phyloP scores from a whole-genome alignment of 2,113 vertebrate genomes.

The Agapornis roseicollis region DNA sequence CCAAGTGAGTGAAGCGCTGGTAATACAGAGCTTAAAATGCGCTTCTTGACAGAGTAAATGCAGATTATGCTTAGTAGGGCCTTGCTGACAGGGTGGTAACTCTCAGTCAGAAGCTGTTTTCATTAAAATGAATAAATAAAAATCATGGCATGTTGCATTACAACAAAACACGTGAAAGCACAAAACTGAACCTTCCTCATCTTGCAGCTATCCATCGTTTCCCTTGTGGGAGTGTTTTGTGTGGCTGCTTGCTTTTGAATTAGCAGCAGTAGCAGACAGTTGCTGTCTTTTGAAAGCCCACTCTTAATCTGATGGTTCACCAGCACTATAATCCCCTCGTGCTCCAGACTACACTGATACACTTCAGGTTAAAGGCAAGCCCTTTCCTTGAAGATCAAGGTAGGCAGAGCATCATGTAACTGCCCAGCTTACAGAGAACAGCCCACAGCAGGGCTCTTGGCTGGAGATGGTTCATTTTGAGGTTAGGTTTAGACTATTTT shows the following conservation, averaged over 20 bases:
- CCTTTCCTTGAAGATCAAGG: not conserved
- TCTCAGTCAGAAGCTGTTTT: not conserved
- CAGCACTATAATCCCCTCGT: not conserved
- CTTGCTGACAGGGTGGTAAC: not conserved
- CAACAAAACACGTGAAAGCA: not conserved
- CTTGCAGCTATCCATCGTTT: not conserved
- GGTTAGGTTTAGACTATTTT: accelerated
- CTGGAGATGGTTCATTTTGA: not conserved
- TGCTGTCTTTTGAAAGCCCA: not conserved
- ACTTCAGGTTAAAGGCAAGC: not conserved
- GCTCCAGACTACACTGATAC: not conserved
- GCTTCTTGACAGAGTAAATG: not conserved
- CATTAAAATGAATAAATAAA: conserved; percentile 3
- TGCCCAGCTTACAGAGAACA: not conserved
- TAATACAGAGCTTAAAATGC: not conserved
- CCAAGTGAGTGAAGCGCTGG: not conserved
- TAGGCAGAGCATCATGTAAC: not conserved
- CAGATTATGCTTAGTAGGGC: not conserved
- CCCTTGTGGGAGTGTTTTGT: not conserved
- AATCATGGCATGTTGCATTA: not conserved
- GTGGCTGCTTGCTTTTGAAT: not conserved
- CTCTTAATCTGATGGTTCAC: not conserved
- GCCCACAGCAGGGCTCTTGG: not conserved
- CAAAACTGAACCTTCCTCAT: not conserved
- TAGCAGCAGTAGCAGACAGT: conserved; percentile 11